Percentiles rank a stretch among this genome's conserved stretches.
Evolutionary conservation across 2,797 vertebrate species (phyloP).

Genomic region (Onychomys arenicola): DNA sequence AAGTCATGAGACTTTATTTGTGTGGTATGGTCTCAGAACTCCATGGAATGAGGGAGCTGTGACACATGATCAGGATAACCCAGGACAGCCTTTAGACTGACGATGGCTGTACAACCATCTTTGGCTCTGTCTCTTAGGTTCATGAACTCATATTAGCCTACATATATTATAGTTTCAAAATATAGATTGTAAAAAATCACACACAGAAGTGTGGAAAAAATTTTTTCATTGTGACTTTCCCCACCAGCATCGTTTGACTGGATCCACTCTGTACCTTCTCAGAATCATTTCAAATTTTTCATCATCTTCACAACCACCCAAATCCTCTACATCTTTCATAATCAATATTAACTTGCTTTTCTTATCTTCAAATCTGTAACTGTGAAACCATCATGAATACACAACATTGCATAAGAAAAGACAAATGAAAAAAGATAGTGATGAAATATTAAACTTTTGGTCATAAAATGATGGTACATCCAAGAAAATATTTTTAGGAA

Average conservation of each 20-base stretch:
- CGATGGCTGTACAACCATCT: neutral
- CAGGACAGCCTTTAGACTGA: neutral
- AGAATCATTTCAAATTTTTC: neutral
- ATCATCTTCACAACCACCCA: neutral
- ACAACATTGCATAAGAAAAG: neutral
- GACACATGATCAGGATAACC: neutral
- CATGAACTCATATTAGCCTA: neutral
- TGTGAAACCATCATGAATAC: neutral
- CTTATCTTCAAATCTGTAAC: neutral
- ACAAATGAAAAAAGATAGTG: neutral
- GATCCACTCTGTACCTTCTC: neutral
- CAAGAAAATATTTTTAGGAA: neutral
- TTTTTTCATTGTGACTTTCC: neutral
- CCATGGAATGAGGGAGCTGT: neutral
- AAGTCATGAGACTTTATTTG: neutral
- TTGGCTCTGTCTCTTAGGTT: neutral
- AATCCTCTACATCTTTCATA: neutral
- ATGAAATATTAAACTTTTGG: neutral
- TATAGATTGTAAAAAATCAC: neutral
- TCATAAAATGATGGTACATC: neutral
- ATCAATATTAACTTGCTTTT: neutral
- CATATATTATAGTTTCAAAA: neutral
- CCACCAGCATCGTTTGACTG: neutral
- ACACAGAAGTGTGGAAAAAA: neutral
- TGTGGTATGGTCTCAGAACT: neutral